Percentiles rank a stretch among this genome's conserved stretches.
Conservation (phyloP, 2,113 vertebrate genomes). For the Prunella fulvescens region DNA sequence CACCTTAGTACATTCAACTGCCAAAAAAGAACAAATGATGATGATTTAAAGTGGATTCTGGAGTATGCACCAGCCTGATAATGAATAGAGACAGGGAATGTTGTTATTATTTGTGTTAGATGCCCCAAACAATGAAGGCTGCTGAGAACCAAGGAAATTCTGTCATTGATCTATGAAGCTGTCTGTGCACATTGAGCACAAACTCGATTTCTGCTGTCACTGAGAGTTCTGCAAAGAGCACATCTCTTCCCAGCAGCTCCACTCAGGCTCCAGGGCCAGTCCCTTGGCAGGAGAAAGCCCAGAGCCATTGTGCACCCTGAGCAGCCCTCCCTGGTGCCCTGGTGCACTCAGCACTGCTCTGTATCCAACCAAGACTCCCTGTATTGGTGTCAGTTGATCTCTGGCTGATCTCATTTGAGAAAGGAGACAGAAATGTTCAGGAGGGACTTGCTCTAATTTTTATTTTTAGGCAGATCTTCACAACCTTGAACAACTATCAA, state of each 20-base stretch:
- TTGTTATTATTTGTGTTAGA: neutral
- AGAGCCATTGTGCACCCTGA: neutral
- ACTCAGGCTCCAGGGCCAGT: neutral
- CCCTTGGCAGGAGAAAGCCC: neutral
- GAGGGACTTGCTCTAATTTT: conserved; percentile 30
- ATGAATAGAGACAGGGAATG: neutral
- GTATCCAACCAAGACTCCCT: neutral
- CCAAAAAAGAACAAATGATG: neutral
- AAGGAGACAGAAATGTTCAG: conserved; percentile 18
- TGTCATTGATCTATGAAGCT: neutral
- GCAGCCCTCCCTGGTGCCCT: neutral
- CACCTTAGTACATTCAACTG: neutral
- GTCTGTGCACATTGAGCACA: neutral
- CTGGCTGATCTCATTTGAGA: conserved; percentile 37
- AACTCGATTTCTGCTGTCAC: neutral
- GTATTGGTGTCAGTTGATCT: neutral
- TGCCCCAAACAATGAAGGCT: neutral
- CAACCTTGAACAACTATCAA: conserved; percentile 29
- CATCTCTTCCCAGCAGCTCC: neutral
- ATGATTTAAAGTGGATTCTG: neutral
- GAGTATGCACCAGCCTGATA: neutral
- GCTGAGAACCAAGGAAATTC: neutral
- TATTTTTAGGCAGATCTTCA: conserved; percentile 49
- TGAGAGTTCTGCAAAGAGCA: neutral
- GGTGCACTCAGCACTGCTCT: neutral